Evolutionary conservation across 2,113 vertebrate species (phyloP), one percentile per base, ranked within the genome.

Genomic region (Phalacrocorax pelagicus): DNA sequence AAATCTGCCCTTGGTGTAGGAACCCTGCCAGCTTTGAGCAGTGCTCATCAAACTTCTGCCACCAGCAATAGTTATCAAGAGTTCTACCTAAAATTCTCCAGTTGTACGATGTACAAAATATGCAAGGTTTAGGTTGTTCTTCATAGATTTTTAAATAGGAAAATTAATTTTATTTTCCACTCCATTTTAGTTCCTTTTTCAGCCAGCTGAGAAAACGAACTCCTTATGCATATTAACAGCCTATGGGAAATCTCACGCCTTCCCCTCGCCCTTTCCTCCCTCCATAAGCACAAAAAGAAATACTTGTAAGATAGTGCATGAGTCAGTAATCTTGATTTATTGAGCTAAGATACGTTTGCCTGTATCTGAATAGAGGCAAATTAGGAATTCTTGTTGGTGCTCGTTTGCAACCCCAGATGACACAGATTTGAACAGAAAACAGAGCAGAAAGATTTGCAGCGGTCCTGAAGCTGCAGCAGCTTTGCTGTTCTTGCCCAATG

Each of bases 311-410:
- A 11, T 47, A 66, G 34, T 20, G 46, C 38, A 66, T 57, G 71
- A 82, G 72, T 86, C 6, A 3, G 62, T 71, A 86, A 88, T 86
- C 87, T 84, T 95, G 83, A 94, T 90, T 92, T 92, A 95, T 70
- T 90, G 66, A 80, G 55, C 70, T 92, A 40, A 90, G 57, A 91
- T 86, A 92, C 61, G n/a, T 95, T 87, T 12, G 27, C 51, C 83
- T 95, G 51, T 44, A 20, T 91, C 44, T 27, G 73, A 83, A 83
- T 88, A 67, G 65, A 92, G 21, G 63, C 63, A 95, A 93, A 92
- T 84, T 61, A 74, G 74, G 77, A 93, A 77, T 86, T 95, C 85
- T 87, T 94, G 80, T 71, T 86, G 66, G 66, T 69, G 70, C 58
- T 95, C 72, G 62, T 88, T 94, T 92, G 92, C 91, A 96, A 26